Evolutionary conservation across 2,888 invertebrate species (phyloP).

Genomic region (Cantharis nigra): DNA sequence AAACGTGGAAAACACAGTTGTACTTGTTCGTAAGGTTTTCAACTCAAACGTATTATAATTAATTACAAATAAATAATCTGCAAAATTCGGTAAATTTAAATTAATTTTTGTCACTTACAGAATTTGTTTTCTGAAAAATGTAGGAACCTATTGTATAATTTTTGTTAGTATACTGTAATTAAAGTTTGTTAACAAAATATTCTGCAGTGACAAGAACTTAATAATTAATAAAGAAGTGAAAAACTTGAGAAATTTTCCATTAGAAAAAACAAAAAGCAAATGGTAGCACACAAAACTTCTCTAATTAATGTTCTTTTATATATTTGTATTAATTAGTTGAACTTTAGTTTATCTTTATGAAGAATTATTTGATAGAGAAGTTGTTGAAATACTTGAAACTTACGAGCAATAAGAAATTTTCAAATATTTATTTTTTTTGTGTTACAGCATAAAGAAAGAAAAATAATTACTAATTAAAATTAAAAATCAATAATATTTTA

Average conservation of each 20-base stretch:
- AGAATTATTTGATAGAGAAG: background rate
- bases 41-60: no score
- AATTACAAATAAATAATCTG: no score
- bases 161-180: background rate
- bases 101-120: background rate
- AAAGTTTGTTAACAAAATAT: background rate
- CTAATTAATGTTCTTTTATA: background rate
- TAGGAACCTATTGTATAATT: background rate
- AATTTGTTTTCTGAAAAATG: background rate
- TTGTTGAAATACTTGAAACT: background rate
- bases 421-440: background rate
- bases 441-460: no score
- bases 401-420: background rate
- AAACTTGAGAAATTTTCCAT: background rate
- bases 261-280: background rate
- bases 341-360: background rate
- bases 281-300: background rate
- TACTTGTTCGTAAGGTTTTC: background rate
- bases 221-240: background rate
- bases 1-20: background rate
- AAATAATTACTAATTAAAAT: no score
- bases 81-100: no score
- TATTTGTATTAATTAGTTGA: background rate
- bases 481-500: no score
- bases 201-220: background rate